Evolutionary conservation across 37 sponge, comb jelly and placozoan species (phyloP).

Genomic region (Axinella damicornis): DNA sequence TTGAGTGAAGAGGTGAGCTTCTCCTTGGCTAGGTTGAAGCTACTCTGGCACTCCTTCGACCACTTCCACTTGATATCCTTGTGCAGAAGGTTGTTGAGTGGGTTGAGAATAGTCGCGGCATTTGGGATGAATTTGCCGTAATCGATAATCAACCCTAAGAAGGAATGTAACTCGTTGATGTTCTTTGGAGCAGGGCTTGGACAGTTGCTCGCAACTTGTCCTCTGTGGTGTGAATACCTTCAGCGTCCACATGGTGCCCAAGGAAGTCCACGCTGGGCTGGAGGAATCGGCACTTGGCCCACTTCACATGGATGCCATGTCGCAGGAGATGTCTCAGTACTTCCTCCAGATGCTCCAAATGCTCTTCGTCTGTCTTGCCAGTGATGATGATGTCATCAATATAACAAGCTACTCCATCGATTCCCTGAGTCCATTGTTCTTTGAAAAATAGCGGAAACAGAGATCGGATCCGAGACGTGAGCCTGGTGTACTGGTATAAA

Average conservation of each 20-base stretch:
- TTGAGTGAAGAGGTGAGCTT: background rate
- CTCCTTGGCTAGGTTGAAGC: background rate
- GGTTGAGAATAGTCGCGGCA: background rate
- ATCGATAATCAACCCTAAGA: background rate
- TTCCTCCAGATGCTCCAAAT: background rate
- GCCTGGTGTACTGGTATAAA: no score
- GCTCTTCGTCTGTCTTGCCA: conserved; percentile 4
- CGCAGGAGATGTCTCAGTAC: background rate
- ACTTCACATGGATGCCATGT: background rate
- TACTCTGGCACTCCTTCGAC: background rate
- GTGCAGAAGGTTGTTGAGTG: background rate
- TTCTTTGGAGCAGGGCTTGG: conserved; percentile 12
- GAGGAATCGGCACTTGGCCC: background rate
- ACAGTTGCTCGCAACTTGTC: background rate
- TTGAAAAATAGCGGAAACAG: conserved; percentile 6
- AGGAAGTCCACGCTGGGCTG: background rate
- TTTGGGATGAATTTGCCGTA: conserved; percentile 19
- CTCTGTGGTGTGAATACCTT: conserved; percentile 13
- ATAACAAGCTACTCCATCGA: conserved; percentile 4
- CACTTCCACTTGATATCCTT: conserved; percentile 5
- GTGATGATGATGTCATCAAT: conserved; percentile 22
- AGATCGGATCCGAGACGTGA: background rate
- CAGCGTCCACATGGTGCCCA: background rate
- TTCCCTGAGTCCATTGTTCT: conserved; percentile 3
- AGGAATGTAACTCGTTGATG: background rate